Evolutionary conservation across 2,888 invertebrate species (phyloP).

Genomic region (Trachelus iudaicus): DNA sequence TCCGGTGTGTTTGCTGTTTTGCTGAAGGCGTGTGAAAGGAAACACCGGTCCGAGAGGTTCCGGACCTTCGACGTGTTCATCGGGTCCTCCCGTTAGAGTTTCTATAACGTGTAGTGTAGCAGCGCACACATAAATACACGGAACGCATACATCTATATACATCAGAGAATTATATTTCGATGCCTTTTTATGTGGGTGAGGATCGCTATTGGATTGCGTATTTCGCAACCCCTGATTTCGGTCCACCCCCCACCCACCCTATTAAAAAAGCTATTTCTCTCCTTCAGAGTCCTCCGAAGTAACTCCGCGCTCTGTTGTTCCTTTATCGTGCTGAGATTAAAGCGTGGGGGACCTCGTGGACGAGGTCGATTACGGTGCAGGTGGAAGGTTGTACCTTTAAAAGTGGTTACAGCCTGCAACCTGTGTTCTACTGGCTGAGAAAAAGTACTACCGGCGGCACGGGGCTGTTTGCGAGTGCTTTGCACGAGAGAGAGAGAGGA

Average conservation of each 20-base stretch:
- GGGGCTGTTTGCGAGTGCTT: neutral
- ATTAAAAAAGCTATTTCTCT: neutral
- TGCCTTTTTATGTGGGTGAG: neutral
- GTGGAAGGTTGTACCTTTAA: neutral
- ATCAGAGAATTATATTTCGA: neutral
- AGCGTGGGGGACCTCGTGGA: neutral
- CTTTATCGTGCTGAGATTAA: neutral
- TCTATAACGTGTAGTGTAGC: too few species aligned
- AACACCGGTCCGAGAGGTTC: neutral
- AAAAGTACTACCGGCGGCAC: neutral
- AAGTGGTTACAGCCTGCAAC: neutral
- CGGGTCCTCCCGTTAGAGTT: too few species aligned
- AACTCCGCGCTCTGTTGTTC: neutral
- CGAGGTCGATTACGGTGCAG: neutral
- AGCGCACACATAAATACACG: too few species aligned
- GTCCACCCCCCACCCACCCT: neutral
- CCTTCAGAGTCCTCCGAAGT: neutral
- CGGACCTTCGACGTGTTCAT: too few species aligned
- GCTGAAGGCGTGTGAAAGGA: neutral
- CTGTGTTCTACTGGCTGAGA: neutral
- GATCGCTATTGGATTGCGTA: neutral
- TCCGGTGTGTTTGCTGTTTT: neutral
- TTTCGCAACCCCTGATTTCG: neutral
- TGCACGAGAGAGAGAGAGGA: neutral
- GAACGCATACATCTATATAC: neutral